phyloP scores from a whole-genome alignment of 2,888 invertebrate species.

The Drosophila recens region DNA sequence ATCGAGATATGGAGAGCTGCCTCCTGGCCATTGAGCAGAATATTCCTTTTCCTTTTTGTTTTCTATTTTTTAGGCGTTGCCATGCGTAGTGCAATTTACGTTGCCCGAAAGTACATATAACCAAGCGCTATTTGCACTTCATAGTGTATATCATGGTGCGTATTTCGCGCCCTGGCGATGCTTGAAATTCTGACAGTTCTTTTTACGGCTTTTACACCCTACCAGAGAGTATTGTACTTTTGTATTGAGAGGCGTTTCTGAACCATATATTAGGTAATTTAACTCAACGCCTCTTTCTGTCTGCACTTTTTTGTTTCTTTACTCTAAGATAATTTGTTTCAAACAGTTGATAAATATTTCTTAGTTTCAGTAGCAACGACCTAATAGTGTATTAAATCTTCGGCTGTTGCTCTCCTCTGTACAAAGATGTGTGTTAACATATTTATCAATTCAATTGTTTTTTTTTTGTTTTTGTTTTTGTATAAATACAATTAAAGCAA shows the following conservation, averaged over 20 bases:
- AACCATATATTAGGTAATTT: background rate
- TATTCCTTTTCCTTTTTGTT: constrained; percentile 9
- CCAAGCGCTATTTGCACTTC: background rate
- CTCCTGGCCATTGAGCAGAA: background rate
- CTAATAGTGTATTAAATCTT: constrained; percentile 1
- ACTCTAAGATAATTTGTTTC: background rate
- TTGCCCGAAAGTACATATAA: background rate
- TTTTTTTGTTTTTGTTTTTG: too few species aligned
- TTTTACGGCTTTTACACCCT: background rate
- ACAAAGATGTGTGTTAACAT: too few species aligned
- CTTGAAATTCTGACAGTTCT: background rate
- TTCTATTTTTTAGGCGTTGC: background rate
- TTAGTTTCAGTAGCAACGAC: background rate
- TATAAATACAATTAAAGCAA: too few species aligned
- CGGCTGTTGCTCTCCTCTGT: background rate
- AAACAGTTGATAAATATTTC: background rate
- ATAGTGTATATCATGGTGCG: background rate
- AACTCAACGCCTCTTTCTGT: constrained; percentile 3
- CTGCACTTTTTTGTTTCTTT: background rate
- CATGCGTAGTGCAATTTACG: constrained; percentile 24
- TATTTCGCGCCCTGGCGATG: constrained; percentile 5
- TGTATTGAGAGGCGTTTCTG: background rate
- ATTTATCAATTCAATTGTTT: too few species aligned
- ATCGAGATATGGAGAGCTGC: too few species aligned
- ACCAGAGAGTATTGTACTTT: background rate